Evolutionary conservation across 2,113 vertebrate genomes (phyloP).

Genomic region (Phylloscopus trochiloides): DNA sequence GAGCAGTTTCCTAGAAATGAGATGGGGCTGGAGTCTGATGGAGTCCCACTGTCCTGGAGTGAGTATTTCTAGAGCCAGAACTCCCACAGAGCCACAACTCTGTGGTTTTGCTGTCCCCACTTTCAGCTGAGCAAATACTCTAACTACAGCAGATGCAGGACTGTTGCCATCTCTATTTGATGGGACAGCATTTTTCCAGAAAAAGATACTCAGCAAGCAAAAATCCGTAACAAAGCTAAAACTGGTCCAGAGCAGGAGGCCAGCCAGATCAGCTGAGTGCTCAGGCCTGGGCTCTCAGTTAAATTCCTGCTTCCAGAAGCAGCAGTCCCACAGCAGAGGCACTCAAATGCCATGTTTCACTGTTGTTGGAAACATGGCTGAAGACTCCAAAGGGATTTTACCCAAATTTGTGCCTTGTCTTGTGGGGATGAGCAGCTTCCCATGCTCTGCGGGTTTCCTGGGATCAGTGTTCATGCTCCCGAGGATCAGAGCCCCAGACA

Average conservation of each 20-base stretch:
- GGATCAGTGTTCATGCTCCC: background rate
- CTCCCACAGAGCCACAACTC: background rate
- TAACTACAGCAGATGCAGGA: background rate
- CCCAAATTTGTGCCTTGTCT: background rate
- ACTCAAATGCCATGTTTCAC: too few relatives aligned
- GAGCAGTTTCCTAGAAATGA: background rate
- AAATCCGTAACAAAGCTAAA: rapidly evolving
- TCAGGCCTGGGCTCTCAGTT: background rate
- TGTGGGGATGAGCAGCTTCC: background rate
- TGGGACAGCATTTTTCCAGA: background rate
- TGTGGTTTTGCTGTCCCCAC: background rate
- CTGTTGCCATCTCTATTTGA: background rate
- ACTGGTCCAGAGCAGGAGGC: background rate
- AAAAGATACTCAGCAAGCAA: background rate
- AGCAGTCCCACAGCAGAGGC: background rate
- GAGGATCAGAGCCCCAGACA: background rate
- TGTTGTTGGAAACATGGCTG: rapidly evolving
- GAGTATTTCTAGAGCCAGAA: rapidly evolving
- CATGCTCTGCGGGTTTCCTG: background rate
- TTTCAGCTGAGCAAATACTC: rapidly evolving
- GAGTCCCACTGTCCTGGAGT: background rate
- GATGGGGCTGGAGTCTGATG: background rate
- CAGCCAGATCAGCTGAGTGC: background rate
- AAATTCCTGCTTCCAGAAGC: background rate
- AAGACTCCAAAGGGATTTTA: background rate